Evolutionary conservation across 2,888 invertebrate species (phyloP), one percentile per base, ranked within the genome.

Genomic region (Cylloceria caligata): DNA sequence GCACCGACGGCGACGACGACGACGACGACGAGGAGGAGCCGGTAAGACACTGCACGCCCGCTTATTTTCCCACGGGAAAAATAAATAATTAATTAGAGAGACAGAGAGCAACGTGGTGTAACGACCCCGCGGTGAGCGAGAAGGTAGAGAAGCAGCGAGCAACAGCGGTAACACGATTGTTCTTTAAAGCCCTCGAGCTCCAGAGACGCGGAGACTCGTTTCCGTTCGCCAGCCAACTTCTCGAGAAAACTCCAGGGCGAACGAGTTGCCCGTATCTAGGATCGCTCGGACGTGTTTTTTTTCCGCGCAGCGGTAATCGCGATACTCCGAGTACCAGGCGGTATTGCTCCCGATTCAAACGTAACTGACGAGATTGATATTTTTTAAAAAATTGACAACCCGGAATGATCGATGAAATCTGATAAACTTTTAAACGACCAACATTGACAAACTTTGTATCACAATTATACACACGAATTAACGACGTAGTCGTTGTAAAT

Each of bases 31-130:
- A 71, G 81, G n/a, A 30, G 34, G 9, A 57, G 16, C 30, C 55
- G 55, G 55, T 30, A 65, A 45, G 62, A 67, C 65, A 49, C 30
- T 72, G 47, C 57, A 71, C 49, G 49, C 16, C 83, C 83, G 73
- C 71, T 77, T 84, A 67, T 78, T 87, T 90, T 91, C 91, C 87
- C 91, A 90, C 90, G 91, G 84, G 84, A 88, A 90, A 89, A 88
- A 88, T 86, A 83, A 84, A 84, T 86, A 84, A 85, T 85, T 85
- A 87, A 87, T 86, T 76, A 83, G 78, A 72, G 77, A 69, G 47
- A 83, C 77, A 42, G 21, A 65, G 81, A 80, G 78, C 78, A 68
- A 78, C 80, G 76, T 74, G 64, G 74, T 81, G 74, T 80, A 83
- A 84, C 72, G 80, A 83, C 75, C 84, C 69, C 78, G 75, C 21